Base-by-base conservation (phyloP, 2,113 vertebrate genomes). In the Brachypodius melanocephalos region DNA sequence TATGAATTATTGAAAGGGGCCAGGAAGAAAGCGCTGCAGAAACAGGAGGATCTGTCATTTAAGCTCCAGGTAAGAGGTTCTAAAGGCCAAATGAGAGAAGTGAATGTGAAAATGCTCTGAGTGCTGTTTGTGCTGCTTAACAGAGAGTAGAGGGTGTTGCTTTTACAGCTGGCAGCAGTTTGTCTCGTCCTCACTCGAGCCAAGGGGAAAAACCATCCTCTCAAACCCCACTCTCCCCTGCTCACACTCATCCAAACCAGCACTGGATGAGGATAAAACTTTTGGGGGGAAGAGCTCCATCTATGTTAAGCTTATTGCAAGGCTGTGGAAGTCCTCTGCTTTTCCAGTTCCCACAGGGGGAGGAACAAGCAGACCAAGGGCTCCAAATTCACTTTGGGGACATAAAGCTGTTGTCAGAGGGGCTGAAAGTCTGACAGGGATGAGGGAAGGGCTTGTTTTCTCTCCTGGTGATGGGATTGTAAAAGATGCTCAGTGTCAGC, bases 1-100 rank as follows among this genome's bases (percentile, higher is more conserved):
- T 51, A 79, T 93, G 87, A 94, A 95, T 92, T 95, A 95, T 92
- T 89, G 81, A 95, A 85, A 85, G 87, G 54, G 20, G 40, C n/a
- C 5, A 51, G 58, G 62, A 73, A 36, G 66, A 67, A 81, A 85
- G 83, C 2, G 0, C 59, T 75, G 86, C 76, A 90, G 94, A 52
- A 83, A 84, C 80, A 90, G 36, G 54, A 81, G 57, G 45, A 68
- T 84, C 84, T 73, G 73, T 91, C 89, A 82, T 91, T 95, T 62
- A 72, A 93, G 87, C 84, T 89, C 57, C 25, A 32, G 7, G 4
- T 45, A 55, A 78, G 45, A 89, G 66, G 77, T 83, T 74, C 67
- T 34, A 89, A 81, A 86, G 72, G 49, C 52, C 62, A 85, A 76
- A 57, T n/a, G 85, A 93, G 74, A 73, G 54, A 31, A 85, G 48